phyloP scores from a whole-genome alignment of 53 echinoderm and acorn worm species.

The Zoroaster sp. region DNA sequence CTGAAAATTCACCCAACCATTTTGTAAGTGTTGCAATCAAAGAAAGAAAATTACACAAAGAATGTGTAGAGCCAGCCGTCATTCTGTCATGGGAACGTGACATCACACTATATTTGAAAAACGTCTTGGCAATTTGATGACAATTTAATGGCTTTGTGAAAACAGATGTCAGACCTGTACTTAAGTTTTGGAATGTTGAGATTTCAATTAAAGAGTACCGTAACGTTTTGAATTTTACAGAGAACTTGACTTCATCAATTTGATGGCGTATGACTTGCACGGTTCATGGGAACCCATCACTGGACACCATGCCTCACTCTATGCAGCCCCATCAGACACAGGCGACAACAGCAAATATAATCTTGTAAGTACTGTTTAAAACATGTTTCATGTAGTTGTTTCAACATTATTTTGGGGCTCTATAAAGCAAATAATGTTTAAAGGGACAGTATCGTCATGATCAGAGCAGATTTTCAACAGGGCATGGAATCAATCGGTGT shows the following conservation, averaged over 20 bases:
- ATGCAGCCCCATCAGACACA: not conserved
- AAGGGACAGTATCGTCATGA: not conserved
- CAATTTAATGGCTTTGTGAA: too few species aligned
- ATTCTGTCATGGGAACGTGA: not conserved
- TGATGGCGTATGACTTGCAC: constrained; percentile 59
- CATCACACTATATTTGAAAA: too few species aligned
- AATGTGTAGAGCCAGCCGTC: not conserved
- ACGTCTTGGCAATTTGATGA: too few species aligned
- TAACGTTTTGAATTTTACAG: not conserved
- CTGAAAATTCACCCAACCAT: too few species aligned
- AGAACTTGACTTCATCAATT: constrained; percentile 45
- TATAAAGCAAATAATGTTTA: too few species aligned
- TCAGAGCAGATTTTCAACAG: not conserved
- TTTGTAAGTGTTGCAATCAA: too few species aligned
- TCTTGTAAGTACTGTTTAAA: constrained; percentile 18
- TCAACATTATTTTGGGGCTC: not conserved
- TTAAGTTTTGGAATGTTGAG: not conserved
- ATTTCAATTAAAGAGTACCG: not conserved
- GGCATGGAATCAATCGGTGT: too few species aligned
- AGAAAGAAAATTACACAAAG: too few species aligned
- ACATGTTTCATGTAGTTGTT: not conserved
- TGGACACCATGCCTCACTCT: constrained; percentile 39
- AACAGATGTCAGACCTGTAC: not conserved
- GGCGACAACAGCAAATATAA: not conserved
- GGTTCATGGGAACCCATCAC: constrained; percentile 53